Percentiles rank a stretch among this genome's conserved stretches.
Conservation (phyloP, 2,113 vertebrate species). For the Austrofundulus limnaeus region DNA sequence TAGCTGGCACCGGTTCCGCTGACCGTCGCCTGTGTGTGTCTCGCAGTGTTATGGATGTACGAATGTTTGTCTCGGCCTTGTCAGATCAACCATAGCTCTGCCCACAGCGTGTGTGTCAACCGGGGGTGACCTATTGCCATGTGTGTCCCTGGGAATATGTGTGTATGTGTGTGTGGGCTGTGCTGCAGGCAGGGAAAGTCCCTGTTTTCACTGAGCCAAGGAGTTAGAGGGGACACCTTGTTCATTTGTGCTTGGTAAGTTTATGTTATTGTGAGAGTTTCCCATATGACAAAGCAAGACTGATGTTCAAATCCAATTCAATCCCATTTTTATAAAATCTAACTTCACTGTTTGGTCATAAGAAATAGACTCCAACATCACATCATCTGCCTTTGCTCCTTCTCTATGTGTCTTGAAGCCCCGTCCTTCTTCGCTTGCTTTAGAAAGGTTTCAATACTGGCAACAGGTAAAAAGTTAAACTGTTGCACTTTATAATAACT, state of each 20-base stretch:
- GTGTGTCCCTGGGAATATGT: slow-evolving; percentile 14
- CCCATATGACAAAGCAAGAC: slow-evolving; percentile 4
- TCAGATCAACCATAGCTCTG: slow-evolving; percentile 49
- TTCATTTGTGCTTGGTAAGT: slow-evolving; percentile 38
- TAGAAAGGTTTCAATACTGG: too few species aligned
- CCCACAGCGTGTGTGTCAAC: slow-evolving; percentile 43
- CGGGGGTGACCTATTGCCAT: slow-evolving; percentile 44
- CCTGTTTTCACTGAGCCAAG: slow-evolving; percentile 30
- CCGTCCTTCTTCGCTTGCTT: too few species aligned
- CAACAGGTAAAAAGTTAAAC: too few species aligned
- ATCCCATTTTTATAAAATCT: slow-evolving; percentile 4
- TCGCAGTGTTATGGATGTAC: slow-evolving; percentile 12
- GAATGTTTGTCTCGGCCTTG: slow-evolving; percentile 34
- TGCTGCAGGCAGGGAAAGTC: slow-evolving; percentile 69
- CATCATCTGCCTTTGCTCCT: too few species aligned
- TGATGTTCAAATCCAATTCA: slow-evolving; percentile 12
- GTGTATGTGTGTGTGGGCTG: slow-evolving; percentile 26
- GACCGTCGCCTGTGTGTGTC: slow-evolving; percentile 17
- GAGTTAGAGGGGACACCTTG: slow-evolving; percentile 47
- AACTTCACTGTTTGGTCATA: neutral
- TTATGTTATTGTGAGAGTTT: slow-evolving; percentile 46
- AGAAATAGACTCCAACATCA: neutral
- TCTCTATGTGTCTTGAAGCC: too few species aligned
- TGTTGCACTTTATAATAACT: too few species aligned
- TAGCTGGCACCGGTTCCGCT: slow-evolving; percentile 47